phyloP scores from a whole-genome alignment of 2,888 invertebrate genomes.

The Eumerus sabulonum region DNA sequence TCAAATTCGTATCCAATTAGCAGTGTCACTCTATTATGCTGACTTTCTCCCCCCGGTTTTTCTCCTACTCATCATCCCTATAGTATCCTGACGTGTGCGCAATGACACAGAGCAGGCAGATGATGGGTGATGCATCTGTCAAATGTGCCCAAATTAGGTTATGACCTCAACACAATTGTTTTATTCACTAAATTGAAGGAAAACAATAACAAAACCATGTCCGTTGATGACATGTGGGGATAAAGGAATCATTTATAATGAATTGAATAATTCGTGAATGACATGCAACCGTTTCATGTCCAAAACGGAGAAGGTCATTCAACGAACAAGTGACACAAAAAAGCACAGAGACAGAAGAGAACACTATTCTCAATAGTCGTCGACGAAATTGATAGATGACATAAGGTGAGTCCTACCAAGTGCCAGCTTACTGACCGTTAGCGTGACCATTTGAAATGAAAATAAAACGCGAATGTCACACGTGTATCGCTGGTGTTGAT shows the following conservation, averaged over 20 bases:
- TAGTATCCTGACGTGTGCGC: background rate
- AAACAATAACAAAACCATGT: too few relatives aligned
- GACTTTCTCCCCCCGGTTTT: too few relatives aligned
- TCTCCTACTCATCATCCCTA: conserved; percentile 1
- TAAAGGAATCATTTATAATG: conserved; percentile 20
- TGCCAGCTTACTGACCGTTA: conserved; percentile 5
- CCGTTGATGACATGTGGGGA: conserved; percentile 6
- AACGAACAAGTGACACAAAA: background rate
- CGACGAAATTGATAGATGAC: background rate
- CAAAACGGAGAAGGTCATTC: background rate
- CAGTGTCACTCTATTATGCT: conserved; percentile 20
- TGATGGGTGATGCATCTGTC: conserved; percentile 33
- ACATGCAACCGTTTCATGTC: background rate
- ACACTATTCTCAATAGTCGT: too few relatives aligned
- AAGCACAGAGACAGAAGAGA: too few relatives aligned
- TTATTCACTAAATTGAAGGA: too few relatives aligned
- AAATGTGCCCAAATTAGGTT: conserved; percentile 54
- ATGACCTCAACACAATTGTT: conserved; percentile 46
- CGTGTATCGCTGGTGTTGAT: conserved; percentile 3
- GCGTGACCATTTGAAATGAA: conserved; percentile 18
- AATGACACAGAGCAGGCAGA: background rate
- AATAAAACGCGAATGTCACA: background rate
- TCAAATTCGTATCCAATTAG: conserved; percentile 60
- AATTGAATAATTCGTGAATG: conserved; percentile 23
- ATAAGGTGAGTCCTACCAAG: conserved; percentile 13